Evolutionary conservation across 2,113 vertebrate species (phyloP).

Genomic region (Dendropsophus ebraccatus): DNA sequence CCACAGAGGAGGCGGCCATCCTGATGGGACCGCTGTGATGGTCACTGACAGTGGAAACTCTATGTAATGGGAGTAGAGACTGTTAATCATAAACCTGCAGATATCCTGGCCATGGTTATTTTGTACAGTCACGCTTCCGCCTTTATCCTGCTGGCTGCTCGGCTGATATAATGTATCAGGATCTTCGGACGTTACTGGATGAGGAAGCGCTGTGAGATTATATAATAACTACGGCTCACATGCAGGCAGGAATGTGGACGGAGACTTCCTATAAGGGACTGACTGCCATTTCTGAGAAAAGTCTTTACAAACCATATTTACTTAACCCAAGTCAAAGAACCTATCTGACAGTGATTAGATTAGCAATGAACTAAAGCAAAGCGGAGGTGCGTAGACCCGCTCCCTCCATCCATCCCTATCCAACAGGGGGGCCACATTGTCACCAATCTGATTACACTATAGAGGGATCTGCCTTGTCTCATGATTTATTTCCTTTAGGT

Average conservation of each 20-base stretch:
- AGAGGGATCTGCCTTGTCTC: too few relatives aligned
- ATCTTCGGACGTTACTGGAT: neutral
- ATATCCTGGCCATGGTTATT: conserved; percentile 3
- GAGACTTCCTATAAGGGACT: conserved; percentile 36
- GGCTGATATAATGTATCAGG: neutral
- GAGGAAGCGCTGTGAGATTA: neutral
- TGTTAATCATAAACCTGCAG: neutral
- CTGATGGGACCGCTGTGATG: too few relatives aligned
- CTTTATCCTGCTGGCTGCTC: neutral
- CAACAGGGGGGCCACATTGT: neutral
- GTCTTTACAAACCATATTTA: conserved; percentile 31
- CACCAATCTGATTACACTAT: neutral
- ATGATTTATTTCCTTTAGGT: too few relatives aligned
- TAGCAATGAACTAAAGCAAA: neutral
- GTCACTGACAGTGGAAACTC: neutral
- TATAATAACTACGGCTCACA: neutral
- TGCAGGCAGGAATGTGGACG: neutral
- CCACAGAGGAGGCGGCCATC: too few relatives aligned
- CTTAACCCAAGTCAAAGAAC: conserved; percentile 26
- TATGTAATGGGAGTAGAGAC: neutral
- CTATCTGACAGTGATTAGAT: conserved; percentile 5
- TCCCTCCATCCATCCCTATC: neutral
- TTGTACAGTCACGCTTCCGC: neutral
- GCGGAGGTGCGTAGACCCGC: neutral
- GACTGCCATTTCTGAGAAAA: conserved; percentile 12